Evolutionary conservation across 2,888 invertebrate species (phyloP).

Genomic region (Agonopterix alstromeriana): DNA sequence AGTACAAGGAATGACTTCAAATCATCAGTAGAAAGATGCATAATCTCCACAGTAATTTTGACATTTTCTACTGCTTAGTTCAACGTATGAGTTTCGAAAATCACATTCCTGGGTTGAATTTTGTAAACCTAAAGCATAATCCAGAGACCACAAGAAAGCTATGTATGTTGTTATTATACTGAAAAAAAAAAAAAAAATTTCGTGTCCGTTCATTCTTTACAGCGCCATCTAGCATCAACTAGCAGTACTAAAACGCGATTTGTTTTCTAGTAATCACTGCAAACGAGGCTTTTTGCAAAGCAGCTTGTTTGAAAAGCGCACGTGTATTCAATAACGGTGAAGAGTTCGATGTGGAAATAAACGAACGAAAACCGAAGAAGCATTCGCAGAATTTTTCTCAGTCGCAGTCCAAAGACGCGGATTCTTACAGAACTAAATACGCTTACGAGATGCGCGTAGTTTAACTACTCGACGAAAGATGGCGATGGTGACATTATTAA

Average conservation of each 20-base stretch:
- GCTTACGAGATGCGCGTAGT: constrained; percentile 2
- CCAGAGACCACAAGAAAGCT: no score
- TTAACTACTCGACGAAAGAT: constrained; percentile 20
- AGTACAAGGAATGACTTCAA: no score
- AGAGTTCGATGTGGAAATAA: constrained; percentile 34
- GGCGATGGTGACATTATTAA: constrained; percentile 13
- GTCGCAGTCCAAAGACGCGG: neutral
- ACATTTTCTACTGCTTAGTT: no score
- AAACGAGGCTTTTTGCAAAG: constrained; percentile 55
- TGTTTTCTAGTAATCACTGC: constrained; percentile 43
- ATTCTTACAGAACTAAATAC: constrained; percentile 1
- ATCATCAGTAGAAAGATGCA: no score
- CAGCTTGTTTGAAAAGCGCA: constrained; percentile 36
- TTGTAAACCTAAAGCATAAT: no score
- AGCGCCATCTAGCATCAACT: constrained; percentile 14
- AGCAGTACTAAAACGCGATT: constrained; percentile 4
- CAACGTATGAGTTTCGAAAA: no score
- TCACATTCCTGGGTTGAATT: no score
- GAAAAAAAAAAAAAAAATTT: no score
- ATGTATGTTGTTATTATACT: no score
- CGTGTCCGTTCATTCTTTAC: neutral
- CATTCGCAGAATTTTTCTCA: neutral
- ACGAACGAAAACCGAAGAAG: constrained; percentile 26
- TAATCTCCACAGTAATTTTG: no score
- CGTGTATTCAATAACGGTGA: constrained; percentile 18